Base-by-base conservation (phyloP, 2,797 vertebrate species). In the Hyperoplus lanceolatus region DNA sequence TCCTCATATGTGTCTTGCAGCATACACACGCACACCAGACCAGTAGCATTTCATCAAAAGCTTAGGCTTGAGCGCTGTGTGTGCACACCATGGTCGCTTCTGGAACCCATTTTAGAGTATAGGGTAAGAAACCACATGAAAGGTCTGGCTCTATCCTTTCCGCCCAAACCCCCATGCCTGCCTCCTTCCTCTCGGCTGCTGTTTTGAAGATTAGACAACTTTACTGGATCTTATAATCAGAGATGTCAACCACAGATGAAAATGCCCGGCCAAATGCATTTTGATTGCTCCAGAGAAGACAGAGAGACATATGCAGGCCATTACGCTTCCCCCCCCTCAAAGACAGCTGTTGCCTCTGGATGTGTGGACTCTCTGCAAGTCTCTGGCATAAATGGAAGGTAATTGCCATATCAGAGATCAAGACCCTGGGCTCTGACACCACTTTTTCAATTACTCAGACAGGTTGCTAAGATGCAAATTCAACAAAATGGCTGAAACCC, bases 401-500 rank as follows among this genome's bases (percentile, higher is more conserved):
- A 90, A 93, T 93, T 93, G 93, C 87, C 91, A 93, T 93, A 93
- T 92, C 87, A 89, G 87, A 93, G 89, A 93, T 93, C 89, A 91
- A 89, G 90, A 93, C 88, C 88, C 79, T 87, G 86, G 83, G 87
- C 85, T 89, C 87, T 92, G 89, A 93, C 92, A 93, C 91, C 87
- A 92, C 92, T 93, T 95, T 94, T 93, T 93, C 92, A 94, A 93
- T 94, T 92, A 93, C 83, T 87, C 88, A 80, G 87, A 90, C 92
- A 93, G 92, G 90, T 93, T 90, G 90, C 90, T 92, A 92, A 90
- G 89, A 94, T 94, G 92, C 90, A 91, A 93, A 94, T 92, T 92
- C 87, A 86, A 92, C 89, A 87, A 92, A 93, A 93, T 93, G 90
- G 83, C 86, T 82, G 85, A 91, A 91, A 77, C 71, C 87, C 86